Base-by-base conservation (phyloP, 2,888 invertebrate species). In the Parnassius smintheus region DNA sequence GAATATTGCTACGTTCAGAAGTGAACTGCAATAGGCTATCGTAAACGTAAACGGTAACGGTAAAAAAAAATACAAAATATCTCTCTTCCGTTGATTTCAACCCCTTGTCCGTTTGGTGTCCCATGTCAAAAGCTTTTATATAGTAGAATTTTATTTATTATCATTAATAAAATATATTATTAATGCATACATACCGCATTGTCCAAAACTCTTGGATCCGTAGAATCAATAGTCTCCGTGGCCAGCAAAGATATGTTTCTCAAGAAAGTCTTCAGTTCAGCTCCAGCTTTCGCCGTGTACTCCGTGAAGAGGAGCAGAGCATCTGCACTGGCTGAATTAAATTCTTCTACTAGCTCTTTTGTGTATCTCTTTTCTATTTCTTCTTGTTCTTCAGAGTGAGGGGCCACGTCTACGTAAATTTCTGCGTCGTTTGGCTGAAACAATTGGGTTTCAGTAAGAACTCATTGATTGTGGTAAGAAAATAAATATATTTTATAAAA, bases 241-340 rank as follows among this genome's bases (percentile, higher is more conserved):
- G 76, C 74, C 18, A 82, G 74, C 2, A 68, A 66, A 0, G 82
- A 73, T 35, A 91, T 78, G 49, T 86, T 86, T 12, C 64, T 71
- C 8, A 86, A 64, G 71, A 90, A 90, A 3, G 49, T 67, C 65
- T 80, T 82, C 66, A 88, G 70, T 12, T 87, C 85, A 0, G 67
- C 68, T 0, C 84, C 83, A 4, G 85, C 76, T 45, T 77, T 71
- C 0, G 81, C 77, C 0, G 85, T 75, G 71, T 77, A 88, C 73
- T 89, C 88, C 0, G 86, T 89, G 73, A 86, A 91, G 0, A 91
- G 79, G 0, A 84, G 76, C 2, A 88, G 65, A 0, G 84, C 83
- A 1, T 88, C 87, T 0, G 68, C 71, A 68, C 80, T 82, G 2
- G 78, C 76, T 0, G 69, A 59, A n/a, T 78, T 70, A 44, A 88